Base-by-base conservation (phyloP, 2,797 vertebrate genomes). In the Otolemur crassicaudatus region DNA sequence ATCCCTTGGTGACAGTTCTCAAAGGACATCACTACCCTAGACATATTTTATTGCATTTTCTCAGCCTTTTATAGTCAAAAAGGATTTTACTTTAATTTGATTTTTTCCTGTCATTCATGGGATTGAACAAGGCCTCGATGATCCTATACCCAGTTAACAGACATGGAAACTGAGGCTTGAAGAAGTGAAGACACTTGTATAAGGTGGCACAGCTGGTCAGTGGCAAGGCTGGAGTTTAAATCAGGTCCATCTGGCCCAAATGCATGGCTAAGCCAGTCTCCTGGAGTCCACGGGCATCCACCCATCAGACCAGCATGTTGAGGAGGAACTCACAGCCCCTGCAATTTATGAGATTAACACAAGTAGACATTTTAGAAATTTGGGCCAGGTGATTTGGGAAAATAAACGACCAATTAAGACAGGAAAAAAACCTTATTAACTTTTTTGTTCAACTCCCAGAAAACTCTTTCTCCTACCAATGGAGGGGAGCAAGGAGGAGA, bases 331-430 rank as follows among this genome's bases (percentile, higher is more conserved):
- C 2, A 0, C 13, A 40, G 5, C 19, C 31, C 75, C 49, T 31
- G 19, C 14, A 5, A 0, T 9, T 49, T 92, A 88, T 95, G 98
- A 97, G 81, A 46, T 89, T 96, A 98, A 98, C 95, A 94, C 1
- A 13, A 95, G 87, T 0, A 97, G 97, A 97, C 92, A 65, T 91
- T 67, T 29, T 27, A 93, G 40, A 88, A 95, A 92, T 86, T 88
- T 67, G 61, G 84, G 96, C 69, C 98, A 98, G 98, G 98, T 98
- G 98, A 97, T 93, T 92, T 46, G 69, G 22, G 76, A 98, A 95
- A 81, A 94, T 43, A 20, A 90, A 96, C 91, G 87, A 88, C 97
- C 94, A 84, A 87, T 96, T 95, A 69, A 82, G 65, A 8, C 43
- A 25, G 96, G 95, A 97, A 94, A 53, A 46, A 91, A 56, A 27